phyloP scores from a whole-genome alignment of 2,888 invertebrate genomes.

The Scaptodrosophila latifasciaeformis region DNA sequence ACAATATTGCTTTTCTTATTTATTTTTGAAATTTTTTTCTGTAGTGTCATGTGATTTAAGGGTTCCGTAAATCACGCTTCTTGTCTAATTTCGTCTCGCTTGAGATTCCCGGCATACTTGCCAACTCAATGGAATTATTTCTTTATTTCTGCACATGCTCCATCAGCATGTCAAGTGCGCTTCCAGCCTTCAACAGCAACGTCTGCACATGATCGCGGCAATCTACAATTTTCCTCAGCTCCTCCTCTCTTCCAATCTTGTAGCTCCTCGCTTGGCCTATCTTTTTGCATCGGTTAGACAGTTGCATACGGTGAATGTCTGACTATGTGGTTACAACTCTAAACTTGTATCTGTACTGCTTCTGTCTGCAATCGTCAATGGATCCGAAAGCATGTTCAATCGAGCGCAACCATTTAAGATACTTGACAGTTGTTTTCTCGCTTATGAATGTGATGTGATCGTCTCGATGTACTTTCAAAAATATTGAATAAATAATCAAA shows the following conservation, averaged over 20 bases:
- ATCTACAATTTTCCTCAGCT: no score
- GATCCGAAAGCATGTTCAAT: constrained; percentile 45
- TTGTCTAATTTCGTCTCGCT: constrained; percentile 73
- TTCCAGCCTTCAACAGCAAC: constrained; percentile 34
- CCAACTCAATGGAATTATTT: constrained; percentile 70
- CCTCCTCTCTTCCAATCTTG: no score
- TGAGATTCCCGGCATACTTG: constrained; percentile 71
- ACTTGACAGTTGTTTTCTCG: constrained; percentile 50
- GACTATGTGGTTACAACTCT: no score
- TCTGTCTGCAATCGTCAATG: constrained; percentile 13
- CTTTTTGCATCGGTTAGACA: no score
- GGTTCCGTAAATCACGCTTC: constrained; percentile 74
- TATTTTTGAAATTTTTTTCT: constrained; percentile 15
- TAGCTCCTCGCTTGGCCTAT: no score
- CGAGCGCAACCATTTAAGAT: constrained; percentile 61
- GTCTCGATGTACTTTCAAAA: no score
- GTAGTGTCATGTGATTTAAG: constrained; percentile 66
- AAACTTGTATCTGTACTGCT: constrained; percentile 13
- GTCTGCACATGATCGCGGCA: constrained; percentile 22
- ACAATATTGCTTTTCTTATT: constrained; percentile 13
- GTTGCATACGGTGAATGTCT: no score
- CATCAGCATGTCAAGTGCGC: constrained; percentile 55
- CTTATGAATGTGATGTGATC: no score
- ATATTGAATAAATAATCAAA: no score
- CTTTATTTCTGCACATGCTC: constrained; percentile 35